Evolutionary conservation across 2,797 vertebrate species (phyloP).

Genomic region (Carduelis carduelis): DNA sequence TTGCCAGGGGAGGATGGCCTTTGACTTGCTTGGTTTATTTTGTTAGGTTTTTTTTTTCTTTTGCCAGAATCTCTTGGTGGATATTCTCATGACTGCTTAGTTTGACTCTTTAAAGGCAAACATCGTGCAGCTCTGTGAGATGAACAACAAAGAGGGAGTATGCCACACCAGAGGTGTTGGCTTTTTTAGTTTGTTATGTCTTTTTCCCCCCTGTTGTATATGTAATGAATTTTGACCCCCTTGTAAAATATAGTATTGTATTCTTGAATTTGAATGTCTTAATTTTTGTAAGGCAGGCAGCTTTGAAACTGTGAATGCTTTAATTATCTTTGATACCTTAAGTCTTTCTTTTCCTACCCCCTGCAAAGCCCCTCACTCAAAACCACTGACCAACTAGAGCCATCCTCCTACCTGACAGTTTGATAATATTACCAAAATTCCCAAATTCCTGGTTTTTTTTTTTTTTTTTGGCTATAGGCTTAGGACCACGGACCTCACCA

Average conservation of each 20-base stretch:
- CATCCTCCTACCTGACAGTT: not conserved
- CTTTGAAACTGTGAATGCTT: slow-evolving; percentile 68
- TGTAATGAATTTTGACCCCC: slow-evolving; percentile 18
- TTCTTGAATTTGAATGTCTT: slow-evolving; percentile 54
- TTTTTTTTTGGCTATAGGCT: not conserved
- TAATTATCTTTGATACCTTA: slow-evolving; percentile 33
- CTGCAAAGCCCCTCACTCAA: not conserved
- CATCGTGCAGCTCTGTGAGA: not conserved
- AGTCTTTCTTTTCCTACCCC: not conserved
- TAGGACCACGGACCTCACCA: not conserved
- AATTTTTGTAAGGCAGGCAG: slow-evolving; percentile 61
- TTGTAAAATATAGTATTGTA: slow-evolving; percentile 52
- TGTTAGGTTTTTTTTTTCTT: not conserved
- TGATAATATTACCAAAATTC: not conserved
- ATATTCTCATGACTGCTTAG: slow-evolving; percentile 33
- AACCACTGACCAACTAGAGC: not conserved
- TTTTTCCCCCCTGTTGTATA: not conserved
- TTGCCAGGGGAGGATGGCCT: slow-evolving; percentile 5
- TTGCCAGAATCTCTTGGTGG: slow-evolving; percentile 28
- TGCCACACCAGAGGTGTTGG: slow-evolving; percentile 15
- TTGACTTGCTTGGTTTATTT: slow-evolving; percentile 30
- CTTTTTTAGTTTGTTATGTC: not conserved
- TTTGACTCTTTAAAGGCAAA: slow-evolving; percentile 33
- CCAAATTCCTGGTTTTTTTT: not conserved
- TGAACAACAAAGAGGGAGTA: slow-evolving; percentile 15